A percentile compares a stretch with the other conserved stretches of the same genome.
These are phyloP conservation scores for Alcis repandata DNA, from an alignment of 2,888 invertebrate genomes.

Conservation along the genomic window DNA sequence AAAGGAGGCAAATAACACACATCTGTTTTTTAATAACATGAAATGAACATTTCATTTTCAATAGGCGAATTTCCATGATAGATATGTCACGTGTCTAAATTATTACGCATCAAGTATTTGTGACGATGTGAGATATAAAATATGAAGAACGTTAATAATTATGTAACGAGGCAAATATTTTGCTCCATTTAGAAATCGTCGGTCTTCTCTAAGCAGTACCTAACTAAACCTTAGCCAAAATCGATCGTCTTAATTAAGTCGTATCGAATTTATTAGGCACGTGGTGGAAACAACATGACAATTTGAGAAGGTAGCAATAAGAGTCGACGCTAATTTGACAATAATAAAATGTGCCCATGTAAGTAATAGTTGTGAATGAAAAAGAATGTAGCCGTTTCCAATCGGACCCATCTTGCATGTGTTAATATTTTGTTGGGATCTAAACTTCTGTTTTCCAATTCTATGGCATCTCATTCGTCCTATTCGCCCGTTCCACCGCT, in stretches of 20 bases:
- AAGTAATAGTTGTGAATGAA: no score
- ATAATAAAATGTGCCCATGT: no score
- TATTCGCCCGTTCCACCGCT: conserved; percentile 26
- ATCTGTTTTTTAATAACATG: neutral
- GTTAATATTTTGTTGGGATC: neutral
- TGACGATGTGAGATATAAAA: conserved; percentile 41
- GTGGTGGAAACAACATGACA: no score
- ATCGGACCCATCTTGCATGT: neutral
- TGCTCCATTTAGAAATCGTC: conserved; percentile 14
- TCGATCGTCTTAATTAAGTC: neutral
- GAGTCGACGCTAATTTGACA: no score
- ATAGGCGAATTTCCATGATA: neutral
- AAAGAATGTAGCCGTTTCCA: no score
- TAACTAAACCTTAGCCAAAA: neutral
- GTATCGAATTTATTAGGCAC: neutral
- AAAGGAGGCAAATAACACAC: neutral
- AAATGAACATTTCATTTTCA: neutral
- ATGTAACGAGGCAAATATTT: conserved; percentile 40
- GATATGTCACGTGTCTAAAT: conserved; percentile 22
- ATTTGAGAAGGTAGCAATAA: no score
- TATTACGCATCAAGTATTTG: conserved; percentile 31
- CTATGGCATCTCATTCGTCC: conserved; percentile 17
- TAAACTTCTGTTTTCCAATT: conserved; percentile 14
- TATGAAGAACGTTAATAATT: conserved; percentile 44
- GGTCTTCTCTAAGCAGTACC: neutral